These are phyloP conservation scores for Paraplagusia blochii DNA, from an alignment of 2,113 vertebrate genomes.

Conservation along the genomic window DNA sequence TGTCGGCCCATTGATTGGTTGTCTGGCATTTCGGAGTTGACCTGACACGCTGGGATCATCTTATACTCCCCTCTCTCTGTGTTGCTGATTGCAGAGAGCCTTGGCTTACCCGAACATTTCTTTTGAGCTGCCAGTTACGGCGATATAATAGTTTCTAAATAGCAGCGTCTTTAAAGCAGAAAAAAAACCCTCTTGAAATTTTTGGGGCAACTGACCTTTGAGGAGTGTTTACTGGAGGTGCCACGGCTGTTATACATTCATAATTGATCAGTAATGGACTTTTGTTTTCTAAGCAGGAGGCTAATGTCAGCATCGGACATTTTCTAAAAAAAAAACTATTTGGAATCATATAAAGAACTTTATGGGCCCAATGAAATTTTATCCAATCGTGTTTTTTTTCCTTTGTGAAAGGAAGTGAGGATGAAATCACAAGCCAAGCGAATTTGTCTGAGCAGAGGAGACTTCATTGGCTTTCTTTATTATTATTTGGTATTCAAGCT, in stretches of 20 bases:
- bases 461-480: background rate
- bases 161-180: constrained; percentile 4
- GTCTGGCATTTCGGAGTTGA: constrained; percentile 50
- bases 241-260: constrained; percentile 11
- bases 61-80: constrained; percentile 37
- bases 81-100: constrained; percentile 16
- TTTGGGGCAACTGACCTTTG: constrained; percentile 10
- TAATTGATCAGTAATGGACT: constrained; percentile 28
- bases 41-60: constrained; percentile 39
- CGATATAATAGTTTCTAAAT: constrained; percentile 6
- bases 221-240: constrained; percentile 9
- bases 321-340: background rate
- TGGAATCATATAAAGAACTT: constrained; percentile 1
- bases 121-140: constrained; percentile 2
- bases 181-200: background rate
- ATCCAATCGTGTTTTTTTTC: background rate
- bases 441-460: background rate
- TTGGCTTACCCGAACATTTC: constrained; percentile 19
- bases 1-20: constrained; percentile 69
- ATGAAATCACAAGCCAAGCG: background rate
- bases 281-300: constrained; percentile 1
- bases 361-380: background rate
- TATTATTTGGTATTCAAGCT: background rate
- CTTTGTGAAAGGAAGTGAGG: background rate
- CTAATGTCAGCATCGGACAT: constrained; percentile 3